These are phyloP conservation scores for Masnerella sp. DNA, from an alignment of 2,888 invertebrate species.

Conservation along the genomic window DNA sequence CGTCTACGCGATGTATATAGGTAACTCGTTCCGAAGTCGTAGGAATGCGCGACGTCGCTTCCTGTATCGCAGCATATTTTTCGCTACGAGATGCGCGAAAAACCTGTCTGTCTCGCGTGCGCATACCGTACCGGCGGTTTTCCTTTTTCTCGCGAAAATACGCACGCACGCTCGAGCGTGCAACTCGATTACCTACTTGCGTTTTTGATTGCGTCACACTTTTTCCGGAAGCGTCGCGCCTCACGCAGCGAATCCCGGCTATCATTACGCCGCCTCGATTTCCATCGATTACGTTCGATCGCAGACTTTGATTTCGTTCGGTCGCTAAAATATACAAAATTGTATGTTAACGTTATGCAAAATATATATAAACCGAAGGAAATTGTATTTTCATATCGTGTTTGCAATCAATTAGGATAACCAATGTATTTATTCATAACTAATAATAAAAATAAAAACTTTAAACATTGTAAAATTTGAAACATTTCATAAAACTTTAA, in stretches of 20 bases:
- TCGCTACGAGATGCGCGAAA: slow-evolving; percentile 30
- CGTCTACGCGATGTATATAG: slow-evolving; percentile 33
- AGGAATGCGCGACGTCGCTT: slow-evolving; percentile 9
- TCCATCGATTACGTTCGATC: slow-evolving; percentile 6
- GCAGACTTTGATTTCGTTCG: not conserved
- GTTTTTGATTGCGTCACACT: slow-evolving; percentile 47
- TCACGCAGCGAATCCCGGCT: not conserved
- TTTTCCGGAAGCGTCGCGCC: slow-evolving; percentile 44
- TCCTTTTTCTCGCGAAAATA: slow-evolving; percentile 41
- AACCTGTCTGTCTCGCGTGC: slow-evolving; percentile 47
- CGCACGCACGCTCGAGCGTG: slow-evolving; percentile 33
- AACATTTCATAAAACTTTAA: no score
- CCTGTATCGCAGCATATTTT: slow-evolving; percentile 7
- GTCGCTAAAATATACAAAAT: no score
- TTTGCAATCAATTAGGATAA: no score
- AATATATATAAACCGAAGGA: no score
- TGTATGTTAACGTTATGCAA: no score
- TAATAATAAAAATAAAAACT: no score
- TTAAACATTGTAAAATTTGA: no score
- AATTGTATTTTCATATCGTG: no score
- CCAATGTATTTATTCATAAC: no score
- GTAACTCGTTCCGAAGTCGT: slow-evolving; percentile 25
- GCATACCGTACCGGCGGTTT: slow-evolving; percentile 24
- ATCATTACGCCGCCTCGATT: not conserved
- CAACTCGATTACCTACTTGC: slow-evolving; percentile 54